phyloP scores from a whole-genome alignment of 2,888 invertebrate species.

The Xanthia icteritia region DNA sequence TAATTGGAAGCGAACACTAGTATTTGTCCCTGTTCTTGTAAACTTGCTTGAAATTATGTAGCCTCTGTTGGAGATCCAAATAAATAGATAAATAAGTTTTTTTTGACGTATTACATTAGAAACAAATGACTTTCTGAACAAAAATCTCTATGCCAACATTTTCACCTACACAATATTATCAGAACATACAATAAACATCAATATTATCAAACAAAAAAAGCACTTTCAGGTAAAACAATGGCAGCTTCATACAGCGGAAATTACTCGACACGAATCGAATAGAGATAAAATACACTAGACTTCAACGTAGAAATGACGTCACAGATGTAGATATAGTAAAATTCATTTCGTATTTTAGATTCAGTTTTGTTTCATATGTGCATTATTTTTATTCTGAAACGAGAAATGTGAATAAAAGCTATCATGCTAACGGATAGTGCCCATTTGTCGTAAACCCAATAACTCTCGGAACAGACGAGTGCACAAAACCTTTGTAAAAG shows the following conservation, averaged over 20 bases:
- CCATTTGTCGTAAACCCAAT: conserved; percentile 30
- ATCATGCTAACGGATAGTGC: conserved; percentile 12
- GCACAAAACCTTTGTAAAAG: not conserved
- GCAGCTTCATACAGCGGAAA: conserved; percentile 49
- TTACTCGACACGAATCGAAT: conserved; percentile 32
- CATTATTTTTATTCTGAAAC: conserved; percentile 5
- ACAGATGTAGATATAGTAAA: not conserved
- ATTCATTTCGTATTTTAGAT: conserved; percentile 23
- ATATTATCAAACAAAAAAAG: conserved; percentile 10
- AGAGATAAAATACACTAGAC: conserved; percentile 40
- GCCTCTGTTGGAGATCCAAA: too few species aligned
- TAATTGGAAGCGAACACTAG: too few species aligned
- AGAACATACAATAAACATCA: conserved; percentile 7
- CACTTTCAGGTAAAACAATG: conserved; percentile 34
- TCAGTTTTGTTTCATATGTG: conserved; percentile 5
- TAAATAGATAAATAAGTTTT: not conserved
- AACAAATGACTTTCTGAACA: not conserved
- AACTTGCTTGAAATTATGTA: too few species aligned
- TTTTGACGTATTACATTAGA: too few species aligned
- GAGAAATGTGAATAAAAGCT: conserved; percentile 1
- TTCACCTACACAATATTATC: conserved; percentile 11
- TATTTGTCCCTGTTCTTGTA: too few species aligned
- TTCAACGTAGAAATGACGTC: conserved; percentile 9
- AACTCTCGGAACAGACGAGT: not conserved
- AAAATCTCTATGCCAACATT: not conserved